Base-by-base conservation (phyloP, 1,140 invertebrate genomes). In the Cyphomyrmex costatus region DNA sequence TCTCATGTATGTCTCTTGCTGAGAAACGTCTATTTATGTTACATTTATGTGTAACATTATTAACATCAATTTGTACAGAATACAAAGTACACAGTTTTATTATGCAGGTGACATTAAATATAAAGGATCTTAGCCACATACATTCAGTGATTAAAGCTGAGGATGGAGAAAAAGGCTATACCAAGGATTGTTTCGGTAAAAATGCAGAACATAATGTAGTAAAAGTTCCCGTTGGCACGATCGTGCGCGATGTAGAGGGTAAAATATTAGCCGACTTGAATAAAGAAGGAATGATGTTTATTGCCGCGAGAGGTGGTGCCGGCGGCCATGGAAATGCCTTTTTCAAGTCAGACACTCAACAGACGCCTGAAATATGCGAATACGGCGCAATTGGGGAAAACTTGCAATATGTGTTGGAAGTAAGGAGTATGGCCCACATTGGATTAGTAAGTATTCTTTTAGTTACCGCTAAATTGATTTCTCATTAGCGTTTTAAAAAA, bases 261-360 rank as follows among this genome's bases (percentile, higher is more conserved):
- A 93, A 95, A 33, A 94, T 98, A 85, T 93, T 99, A 4, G 97
- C 97, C 36, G 97, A 98, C 93, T 95, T 99, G 49, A 94, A 96
- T 30, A 92, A 96, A 82, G 95, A 96, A n/a, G 96, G 96, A 33
- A 95, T 97, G 46, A 97, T 99, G 96, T 99, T 99, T 95, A 96
- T 99, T 27, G 99, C 97, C 14, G 99, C 99, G 14, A 94, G 98
- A 91, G 99, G 99, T 3, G 99, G 99, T 33, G 97, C 98, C 1
- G 99, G 99, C 7, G 99, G 99, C 0, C 97, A 98, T 94, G 99
- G 99, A 6, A 99, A 99, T 95, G 95, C 97, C 77, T 99, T 98
- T 95, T 99, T 99, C 94, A 96, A 97, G 27, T 97, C 97, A 0
- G 97, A 98, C 91, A 96, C 96, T 24, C 96, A 98, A 87, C 97